Base-by-base conservation (phyloP, 2,797 vertebrate genomes). In the Steatocranus sp. region DNA sequence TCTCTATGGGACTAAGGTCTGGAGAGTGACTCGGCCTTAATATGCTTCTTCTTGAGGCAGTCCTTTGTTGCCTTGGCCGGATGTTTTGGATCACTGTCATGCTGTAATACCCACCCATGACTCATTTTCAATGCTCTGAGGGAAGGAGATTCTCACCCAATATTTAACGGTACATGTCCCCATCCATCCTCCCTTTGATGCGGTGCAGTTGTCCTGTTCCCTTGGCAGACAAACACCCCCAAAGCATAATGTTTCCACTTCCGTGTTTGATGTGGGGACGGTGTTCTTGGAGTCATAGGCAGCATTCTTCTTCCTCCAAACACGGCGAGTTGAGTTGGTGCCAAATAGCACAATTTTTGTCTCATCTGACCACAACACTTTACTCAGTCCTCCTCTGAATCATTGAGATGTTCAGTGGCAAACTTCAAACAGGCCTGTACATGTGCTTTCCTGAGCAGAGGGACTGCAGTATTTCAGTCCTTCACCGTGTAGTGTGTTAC, bases 111-210 rank as follows among this genome's bases (percentile, higher is more conserved):
- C 53, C 53, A 56, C 53, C 53, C 25, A 17, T 30, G 14, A 56
- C 14, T 9, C 0, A 30, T 54, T 54, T 54, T 54, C 51, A 54
- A 1, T 17, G 25, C 25, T 54, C 25, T 54, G 25, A 54, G 23
- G 0, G 23, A 54, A 54, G 12, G 51, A 54, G 20, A 8, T 8
- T 53, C 51, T 53, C 51, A 54, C 23, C 51, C 12, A 53, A 8
- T 25, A 15, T 54, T 27, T 54, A 27, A 54, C 0, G 7, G 7
- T 27, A 27, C 51, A 54, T 0, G 23, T 27, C 51, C 0, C 23
- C 51, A 54, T 54, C 51, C 23, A 15, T 54, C 51, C 23, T 54
- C 23, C 12, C 51, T 27, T 54, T 53, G 23, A 53, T 53, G 51
- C 12, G 3, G 12, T 15, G 51, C 51, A 8, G 23, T 54, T 54